Conservation (phyloP, 2,888 invertebrate species). For the Acanthoscelides obtectus region DNA sequence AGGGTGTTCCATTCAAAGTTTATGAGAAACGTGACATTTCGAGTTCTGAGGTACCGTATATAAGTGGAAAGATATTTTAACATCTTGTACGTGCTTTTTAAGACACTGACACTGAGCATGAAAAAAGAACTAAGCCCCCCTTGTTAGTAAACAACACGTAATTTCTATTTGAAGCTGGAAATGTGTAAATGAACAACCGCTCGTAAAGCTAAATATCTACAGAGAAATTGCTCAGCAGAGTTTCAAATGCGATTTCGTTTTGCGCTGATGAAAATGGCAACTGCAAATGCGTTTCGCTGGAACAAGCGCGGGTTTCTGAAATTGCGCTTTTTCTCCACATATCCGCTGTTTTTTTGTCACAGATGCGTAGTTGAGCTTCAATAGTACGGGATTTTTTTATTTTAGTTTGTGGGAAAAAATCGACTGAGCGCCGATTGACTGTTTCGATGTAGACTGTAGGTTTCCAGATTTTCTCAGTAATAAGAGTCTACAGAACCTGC, state of each 20-base stretch:
- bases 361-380: not conserved
- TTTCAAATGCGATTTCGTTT: not conserved
- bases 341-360: not conserved
- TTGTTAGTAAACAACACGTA: not conserved
- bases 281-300: not conserved
- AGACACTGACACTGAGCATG: too few relatives aligned
- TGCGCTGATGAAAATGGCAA: not conserved
- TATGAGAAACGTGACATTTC: too few relatives aligned
- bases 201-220: not conserved
- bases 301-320: not conserved
- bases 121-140: too few relatives aligned
- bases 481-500: too few relatives aligned
- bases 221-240: not conserved
- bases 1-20: too few relatives aligned
- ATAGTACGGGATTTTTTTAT: not conserved
- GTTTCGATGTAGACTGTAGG: too few relatives aligned
- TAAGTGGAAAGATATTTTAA: too few relatives aligned
- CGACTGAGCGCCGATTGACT: too few relatives aligned
- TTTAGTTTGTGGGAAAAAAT: too few relatives aligned
- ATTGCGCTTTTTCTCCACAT: not conserved
- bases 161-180: not conserved
- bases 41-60: too few relatives aligned
- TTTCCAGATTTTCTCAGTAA: too few relatives aligned
- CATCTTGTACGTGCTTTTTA: too few relatives aligned
- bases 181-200: not conserved